These are phyloP conservation scores for Papilio glaucus DNA, from an alignment of 1,140 invertebrate genomes.

Conservation along the genomic window DNA sequence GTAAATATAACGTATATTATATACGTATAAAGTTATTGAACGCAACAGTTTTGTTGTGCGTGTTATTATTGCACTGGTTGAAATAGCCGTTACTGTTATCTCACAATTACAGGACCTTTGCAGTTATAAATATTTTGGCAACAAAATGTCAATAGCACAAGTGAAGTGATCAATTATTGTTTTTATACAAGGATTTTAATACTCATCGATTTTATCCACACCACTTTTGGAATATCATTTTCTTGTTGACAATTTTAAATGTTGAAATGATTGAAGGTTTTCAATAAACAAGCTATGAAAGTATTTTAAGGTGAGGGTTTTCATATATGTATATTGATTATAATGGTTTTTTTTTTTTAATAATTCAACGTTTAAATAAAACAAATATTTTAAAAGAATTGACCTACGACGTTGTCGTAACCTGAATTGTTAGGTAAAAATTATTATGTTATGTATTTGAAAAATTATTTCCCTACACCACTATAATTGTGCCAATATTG, in stretches of 20 bases:
- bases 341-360: no score
- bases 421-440: no score
- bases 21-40: constrained; percentile 2
- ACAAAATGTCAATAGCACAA: constrained; percentile 55
- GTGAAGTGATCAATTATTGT: constrained; percentile 52
- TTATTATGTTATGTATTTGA: no score
- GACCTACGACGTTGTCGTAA: background rate
- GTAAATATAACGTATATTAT: constrained; percentile 8
- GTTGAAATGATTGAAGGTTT: constrained; percentile 15
- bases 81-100: background rate
- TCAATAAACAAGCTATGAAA: background rate
- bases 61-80: constrained; percentile 19
- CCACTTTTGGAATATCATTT: constrained; percentile 57
- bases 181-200: constrained; percentile 72
- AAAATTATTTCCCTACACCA: no score
- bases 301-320: background rate
- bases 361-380: background rate
- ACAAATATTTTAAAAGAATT: background rate
- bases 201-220: constrained; percentile 69
- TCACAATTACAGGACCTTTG: constrained; percentile 1
- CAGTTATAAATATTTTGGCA: constrained; percentile 30
- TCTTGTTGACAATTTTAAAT: constrained; percentile 34
- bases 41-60: background rate
- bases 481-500: no score
- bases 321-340: background rate